phyloP scores from a whole-genome alignment of 2,797 vertebrate genomes.

The Spea hammondii region DNA sequence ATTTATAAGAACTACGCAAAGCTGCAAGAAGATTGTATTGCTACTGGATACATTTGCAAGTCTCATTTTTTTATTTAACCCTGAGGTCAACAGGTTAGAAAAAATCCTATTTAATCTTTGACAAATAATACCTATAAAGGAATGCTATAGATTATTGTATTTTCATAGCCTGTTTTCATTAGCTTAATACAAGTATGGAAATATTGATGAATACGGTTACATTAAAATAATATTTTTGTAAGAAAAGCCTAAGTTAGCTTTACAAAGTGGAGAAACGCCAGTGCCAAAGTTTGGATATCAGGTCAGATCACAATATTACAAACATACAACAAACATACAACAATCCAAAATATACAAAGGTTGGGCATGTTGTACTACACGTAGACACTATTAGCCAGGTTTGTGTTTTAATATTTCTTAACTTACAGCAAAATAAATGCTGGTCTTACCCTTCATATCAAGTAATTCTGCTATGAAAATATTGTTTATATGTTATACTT shows the following conservation, averaged over 20 bases:
- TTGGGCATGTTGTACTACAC: background rate
- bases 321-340: background rate
- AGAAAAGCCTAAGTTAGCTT: background rate
- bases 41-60: slow-evolving; percentile 15
- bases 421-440: too few species aligned
- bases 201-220: background rate
- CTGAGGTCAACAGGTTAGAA: slow-evolving; percentile 9
- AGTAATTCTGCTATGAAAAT: too few species aligned
- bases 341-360: background rate
- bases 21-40: background rate
- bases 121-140: slow-evolving; percentile 5
- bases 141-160: background rate
- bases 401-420: too few species aligned
- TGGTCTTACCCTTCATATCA: too few species aligned
- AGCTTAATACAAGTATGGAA: background rate
- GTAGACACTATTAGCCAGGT: too few species aligned
- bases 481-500: too few species aligned
- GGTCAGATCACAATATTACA: background rate
- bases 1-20: too few species aligned
- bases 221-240: background rate
- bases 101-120: slow-evolving; percentile 29
- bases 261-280: background rate
- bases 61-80: slow-evolving; percentile 22
- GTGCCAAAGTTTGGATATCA: background rate
- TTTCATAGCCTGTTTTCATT: background rate